Conservation (phyloP, 2,888 invertebrate species). For the Dryobotodes eremita region DNA sequence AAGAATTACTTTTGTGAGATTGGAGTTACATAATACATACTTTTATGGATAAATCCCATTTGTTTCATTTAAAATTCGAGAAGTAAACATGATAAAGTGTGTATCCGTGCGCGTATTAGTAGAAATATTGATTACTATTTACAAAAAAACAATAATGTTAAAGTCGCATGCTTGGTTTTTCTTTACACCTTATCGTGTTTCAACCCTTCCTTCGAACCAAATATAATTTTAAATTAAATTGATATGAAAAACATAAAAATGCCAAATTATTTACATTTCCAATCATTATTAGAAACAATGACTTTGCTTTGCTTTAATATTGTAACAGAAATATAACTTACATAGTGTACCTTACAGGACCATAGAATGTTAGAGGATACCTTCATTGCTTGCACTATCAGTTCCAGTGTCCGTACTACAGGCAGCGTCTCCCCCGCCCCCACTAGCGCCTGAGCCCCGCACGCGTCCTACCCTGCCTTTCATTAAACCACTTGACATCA, state of each 20-base stretch:
- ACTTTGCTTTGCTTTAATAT: conserved; percentile 86
- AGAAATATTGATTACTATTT: conserved; percentile 75
- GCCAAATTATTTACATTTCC: conserved; percentile 78
- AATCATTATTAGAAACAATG: conserved; percentile 72
- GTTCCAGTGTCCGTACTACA: conserved; percentile 86
- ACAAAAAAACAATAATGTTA: conserved; percentile 76
- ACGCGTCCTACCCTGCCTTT: conserved; percentile 85
- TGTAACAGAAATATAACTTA: conserved; percentile 86
- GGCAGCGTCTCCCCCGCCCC: conserved; percentile 81
- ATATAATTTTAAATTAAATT: conserved; percentile 57
- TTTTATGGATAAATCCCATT: neutral
- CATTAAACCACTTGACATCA: conserved; percentile 95
- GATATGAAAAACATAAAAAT: conserved; percentile 73
- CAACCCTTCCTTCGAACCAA: conserved; percentile 70
- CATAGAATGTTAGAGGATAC: conserved; percentile 89
- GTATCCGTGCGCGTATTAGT: conserved; percentile 74
- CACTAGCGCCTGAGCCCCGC: conserved; percentile 82
- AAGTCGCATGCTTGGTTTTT: conserved; percentile 79
- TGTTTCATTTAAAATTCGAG: conserved; percentile 32
- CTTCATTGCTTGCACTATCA: conserved; percentile 88
- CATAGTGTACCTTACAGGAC: conserved; percentile 87
- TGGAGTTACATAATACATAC: conserved; percentile 2
- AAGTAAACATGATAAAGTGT: conserved; percentile 84
- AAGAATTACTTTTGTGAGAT: conserved; percentile 72
- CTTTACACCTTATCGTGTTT: conserved; percentile 87